phyloP scores from a whole-genome alignment of 1,140 invertebrate species.

The Contarinia nasturtii region DNA sequence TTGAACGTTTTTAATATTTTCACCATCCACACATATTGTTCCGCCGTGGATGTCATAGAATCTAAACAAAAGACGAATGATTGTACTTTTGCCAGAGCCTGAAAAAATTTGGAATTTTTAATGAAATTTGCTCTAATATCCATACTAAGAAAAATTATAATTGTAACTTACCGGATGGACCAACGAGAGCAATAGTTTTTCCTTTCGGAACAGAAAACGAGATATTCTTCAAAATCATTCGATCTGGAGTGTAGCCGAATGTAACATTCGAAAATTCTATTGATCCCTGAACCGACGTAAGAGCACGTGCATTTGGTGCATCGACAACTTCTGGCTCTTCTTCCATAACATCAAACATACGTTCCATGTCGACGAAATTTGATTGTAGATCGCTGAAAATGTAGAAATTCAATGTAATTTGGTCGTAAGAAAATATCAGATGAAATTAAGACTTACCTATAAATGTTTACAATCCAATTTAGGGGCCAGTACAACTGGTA shows the following conservation, averaged over 20 bases:
- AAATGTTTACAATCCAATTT: slow-evolving; percentile 97
- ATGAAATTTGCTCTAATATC: too few species aligned
- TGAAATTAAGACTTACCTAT: slow-evolving; percentile 67
- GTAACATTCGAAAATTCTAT: slow-evolving; percentile 80
- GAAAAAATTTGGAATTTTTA: too few species aligned
- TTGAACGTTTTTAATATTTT: slow-evolving; percentile 42
- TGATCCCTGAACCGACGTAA: slow-evolving; percentile 49
- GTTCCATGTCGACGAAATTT: slow-evolving; percentile 98
- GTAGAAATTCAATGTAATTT: too few species aligned
- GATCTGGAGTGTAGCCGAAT: slow-evolving; percentile 73
- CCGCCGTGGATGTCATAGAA: slow-evolving; percentile 88
- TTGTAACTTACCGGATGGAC: too few species aligned
- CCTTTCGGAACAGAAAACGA: slow-evolving; percentile 73
- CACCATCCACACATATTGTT: slow-evolving; percentile 66
- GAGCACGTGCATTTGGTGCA: slow-evolving; percentile 47
- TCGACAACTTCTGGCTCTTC: slow-evolving; percentile 76
- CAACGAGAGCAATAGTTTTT: slow-evolving; percentile 79
- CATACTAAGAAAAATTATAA: too few species aligned
- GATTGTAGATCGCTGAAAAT: slow-evolving; percentile 74
- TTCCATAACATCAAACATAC: slow-evolving; percentile 90
- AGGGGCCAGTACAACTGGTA: slow-evolving; percentile 88
- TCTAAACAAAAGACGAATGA: slow-evolving; percentile 80
- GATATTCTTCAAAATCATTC: slow-evolving; percentile 63
- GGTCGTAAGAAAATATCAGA: too few species aligned
- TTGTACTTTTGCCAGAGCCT: slow-evolving; percentile 90